These are phyloP conservation scores for Atherinosoma microstoma DNA, from an alignment of 2,797 vertebrate genomes.

Conservation along the genomic window DNA sequence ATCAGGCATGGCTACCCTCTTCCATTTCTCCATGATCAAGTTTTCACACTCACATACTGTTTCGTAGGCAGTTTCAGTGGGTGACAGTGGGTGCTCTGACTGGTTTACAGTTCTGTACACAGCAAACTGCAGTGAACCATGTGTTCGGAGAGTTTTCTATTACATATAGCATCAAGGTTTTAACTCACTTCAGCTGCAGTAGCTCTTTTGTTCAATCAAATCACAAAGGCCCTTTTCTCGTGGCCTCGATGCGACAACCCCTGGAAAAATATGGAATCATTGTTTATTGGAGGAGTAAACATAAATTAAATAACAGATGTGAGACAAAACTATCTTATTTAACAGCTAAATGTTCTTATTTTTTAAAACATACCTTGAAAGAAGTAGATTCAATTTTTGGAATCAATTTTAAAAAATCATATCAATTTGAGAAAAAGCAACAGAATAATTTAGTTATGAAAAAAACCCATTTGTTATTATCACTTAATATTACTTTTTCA, in stretches of 20 bases:
- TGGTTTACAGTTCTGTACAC: slow-evolving; percentile 3
- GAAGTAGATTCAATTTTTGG: background rate
- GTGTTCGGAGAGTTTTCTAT: slow-evolving; percentile 8
- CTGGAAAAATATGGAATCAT: background rate
- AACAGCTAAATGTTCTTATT: no score
- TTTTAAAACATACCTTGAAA: background rate
- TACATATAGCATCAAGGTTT: slow-evolving; percentile 2
- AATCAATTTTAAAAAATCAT: no score
- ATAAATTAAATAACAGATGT: background rate
- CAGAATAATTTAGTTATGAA: background rate
- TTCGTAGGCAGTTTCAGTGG: background rate
- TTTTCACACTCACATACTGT: background rate
- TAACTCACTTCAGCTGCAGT: background rate
- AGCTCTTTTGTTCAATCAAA: slow-evolving; percentile 1
- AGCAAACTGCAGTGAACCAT: background rate
- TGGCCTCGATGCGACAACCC: background rate
- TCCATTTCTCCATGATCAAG: background rate
- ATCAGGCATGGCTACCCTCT: background rate
- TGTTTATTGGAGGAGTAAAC: background rate
- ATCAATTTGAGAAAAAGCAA: background rate
- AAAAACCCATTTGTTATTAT: background rate
- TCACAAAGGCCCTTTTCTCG: background rate
- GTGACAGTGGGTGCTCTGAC: background rate
- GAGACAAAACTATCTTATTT: background rate
- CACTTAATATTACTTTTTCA: background rate